Evolutionary conservation across 2,888 invertebrate genomes (phyloP), one percentile per base, ranked within the genome.

Genomic region (Anthophora plumipes): DNA sequence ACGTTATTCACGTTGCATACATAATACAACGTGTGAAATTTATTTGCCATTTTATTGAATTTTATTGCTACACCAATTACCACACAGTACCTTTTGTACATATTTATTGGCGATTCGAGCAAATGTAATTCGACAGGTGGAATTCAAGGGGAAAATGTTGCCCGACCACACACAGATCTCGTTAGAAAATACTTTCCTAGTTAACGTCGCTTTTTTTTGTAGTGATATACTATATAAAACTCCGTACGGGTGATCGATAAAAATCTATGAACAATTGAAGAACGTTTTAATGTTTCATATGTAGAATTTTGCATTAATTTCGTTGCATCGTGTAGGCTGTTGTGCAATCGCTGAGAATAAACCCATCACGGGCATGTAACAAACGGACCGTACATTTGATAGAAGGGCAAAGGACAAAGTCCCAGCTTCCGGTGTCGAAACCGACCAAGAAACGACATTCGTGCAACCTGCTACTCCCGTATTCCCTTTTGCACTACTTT

Each of bases 341-440:
- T 81, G 54, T 9, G 78, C 52, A 78, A 78, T 74, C 43, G 68
- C 67, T 43, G 78, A n/a, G 59, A 77, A 52, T 63, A 48, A 50
- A 25, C 41, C 72, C 70, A 78, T 80, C 67, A 70, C 46, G 84
- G 59, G 76, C 63, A 46, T 60, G 86, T 52, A 70, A 64, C 73
- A 83, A 84, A 79, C 73, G 66, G 59, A 66, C 63, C 71, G 64
- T 54, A 25, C n/a, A n/a, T 68, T 14, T 39, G 39, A 59, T 76
- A 50, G 55, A 71, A 70, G 70, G 63, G 67, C 82, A 77, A 59
- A 77, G 61, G 77, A 82, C 81, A 74, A 52, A 31, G 54, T n/a
- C n/a, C 57, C 70, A 75, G 81, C 84, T 86, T 85, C 87, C 85
- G 85, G 84, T 85, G 75, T 84, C 55, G 85, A 83, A 85, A 85